These are phyloP conservation scores for Ia io DNA, from an alignment of 2,113 vertebrate genomes.

Conservation along the genomic window DNA sequence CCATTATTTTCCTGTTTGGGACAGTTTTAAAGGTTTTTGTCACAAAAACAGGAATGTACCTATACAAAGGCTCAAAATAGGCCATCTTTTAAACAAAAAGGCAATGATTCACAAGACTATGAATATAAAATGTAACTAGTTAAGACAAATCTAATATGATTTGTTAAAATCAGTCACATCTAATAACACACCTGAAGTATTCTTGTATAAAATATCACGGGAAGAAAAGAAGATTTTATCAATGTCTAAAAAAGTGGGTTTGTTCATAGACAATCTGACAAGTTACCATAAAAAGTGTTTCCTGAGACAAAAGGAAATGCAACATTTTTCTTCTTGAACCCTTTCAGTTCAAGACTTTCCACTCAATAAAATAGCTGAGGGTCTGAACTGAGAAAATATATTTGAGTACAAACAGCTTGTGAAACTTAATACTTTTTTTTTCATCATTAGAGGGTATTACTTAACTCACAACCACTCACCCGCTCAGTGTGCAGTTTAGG, in stretches of 20 bases:
- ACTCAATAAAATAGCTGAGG: conserved; percentile 89
- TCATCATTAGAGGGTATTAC: conserved; percentile 79
- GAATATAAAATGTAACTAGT: conserved; percentile 94
- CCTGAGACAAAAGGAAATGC: conserved; percentile 97
- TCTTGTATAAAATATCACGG: conserved; percentile 91
- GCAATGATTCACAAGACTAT: conserved; percentile 90
- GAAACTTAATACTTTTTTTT: conserved; percentile 85
- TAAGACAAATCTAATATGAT: conserved; percentile 96
- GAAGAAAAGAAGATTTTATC: conserved; percentile 92
- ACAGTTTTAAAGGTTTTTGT: conserved; percentile 84
- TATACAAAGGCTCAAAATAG: conserved; percentile 87
- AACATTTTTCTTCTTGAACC: conserved; percentile 89
- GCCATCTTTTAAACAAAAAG: conserved; percentile 89
- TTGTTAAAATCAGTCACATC: conserved; percentile 92
- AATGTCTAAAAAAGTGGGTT: conserved; percentile 90
- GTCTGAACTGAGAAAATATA: conserved; percentile 91
- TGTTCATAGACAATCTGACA: conserved; percentile 90
- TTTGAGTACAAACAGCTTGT: conserved; percentile 88
- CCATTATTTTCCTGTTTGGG: conserved; percentile 83
- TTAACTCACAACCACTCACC: conserved; percentile 72
- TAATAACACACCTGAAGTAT: conserved; percentile 90
- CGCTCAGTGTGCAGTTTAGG: conserved; percentile 69
- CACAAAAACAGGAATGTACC: conserved; percentile 89
- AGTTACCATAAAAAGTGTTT: conserved; percentile 94
- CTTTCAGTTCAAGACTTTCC: conserved; percentile 86